phyloP scores from a whole-genome alignment of 1,140 invertebrate species.

The Sitophilus oryzae region DNA sequence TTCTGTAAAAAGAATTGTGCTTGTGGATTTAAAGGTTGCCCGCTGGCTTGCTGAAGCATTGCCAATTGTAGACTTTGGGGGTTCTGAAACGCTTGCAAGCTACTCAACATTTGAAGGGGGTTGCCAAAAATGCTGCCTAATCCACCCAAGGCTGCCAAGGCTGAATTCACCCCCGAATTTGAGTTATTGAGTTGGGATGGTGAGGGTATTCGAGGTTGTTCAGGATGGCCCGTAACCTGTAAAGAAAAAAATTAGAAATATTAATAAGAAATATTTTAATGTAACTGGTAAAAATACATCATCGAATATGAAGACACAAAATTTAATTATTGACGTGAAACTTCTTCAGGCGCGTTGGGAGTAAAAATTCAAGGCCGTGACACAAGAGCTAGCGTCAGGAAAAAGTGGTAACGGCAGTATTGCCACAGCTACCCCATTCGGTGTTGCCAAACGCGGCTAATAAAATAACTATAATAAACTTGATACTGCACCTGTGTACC shows the following conservation, averaged over 20 bases:
- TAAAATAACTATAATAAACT: too few species aligned
- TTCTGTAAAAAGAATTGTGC: slow-evolving; percentile 75
- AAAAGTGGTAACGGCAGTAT: too few species aligned
- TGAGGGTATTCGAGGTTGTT: slow-evolving; percentile 48
- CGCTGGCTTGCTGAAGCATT: slow-evolving; percentile 56
- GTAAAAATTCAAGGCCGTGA: too few species aligned
- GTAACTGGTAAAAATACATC: too few species aligned
- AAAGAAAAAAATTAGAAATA: slow-evolving; percentile 12
- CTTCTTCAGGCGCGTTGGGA: too few species aligned
- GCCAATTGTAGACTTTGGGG: slow-evolving; percentile 49
- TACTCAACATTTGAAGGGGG: slow-evolving; percentile 59
- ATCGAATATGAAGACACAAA: too few species aligned
- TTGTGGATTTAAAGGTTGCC: slow-evolving; percentile 52
- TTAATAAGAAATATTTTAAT: background rate
- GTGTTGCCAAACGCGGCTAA: too few species aligned
- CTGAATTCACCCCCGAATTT: slow-evolving; percentile 50
- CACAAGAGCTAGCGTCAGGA: too few species aligned
- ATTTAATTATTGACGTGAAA: too few species aligned
- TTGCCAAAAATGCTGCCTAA: slow-evolving; percentile 52
- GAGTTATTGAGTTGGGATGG: slow-evolving; percentile 48
- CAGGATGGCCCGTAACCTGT: slow-evolving; percentile 48
- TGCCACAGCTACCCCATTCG: too few species aligned
- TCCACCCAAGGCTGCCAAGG: slow-evolving; percentile 54
- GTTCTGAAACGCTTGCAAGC: slow-evolving; percentile 51
- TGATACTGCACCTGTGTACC: too few species aligned